Conservation (phyloP, 2,113 vertebrate species). For the Mormoops blainvillei region DNA sequence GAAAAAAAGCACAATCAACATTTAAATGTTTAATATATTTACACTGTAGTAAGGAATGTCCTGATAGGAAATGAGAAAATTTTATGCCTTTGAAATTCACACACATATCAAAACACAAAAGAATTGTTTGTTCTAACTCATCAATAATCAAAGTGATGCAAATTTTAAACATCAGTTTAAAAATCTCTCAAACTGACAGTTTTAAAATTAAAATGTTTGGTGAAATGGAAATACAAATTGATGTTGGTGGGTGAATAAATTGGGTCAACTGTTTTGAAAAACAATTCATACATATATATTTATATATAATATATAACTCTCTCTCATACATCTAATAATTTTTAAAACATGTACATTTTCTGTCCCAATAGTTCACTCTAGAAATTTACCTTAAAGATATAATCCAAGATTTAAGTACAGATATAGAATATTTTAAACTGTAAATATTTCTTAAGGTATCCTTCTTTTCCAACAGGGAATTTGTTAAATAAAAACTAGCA, state of each 20-base stretch:
- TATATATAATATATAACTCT: too few species aligned
- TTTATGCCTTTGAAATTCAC: neutral
- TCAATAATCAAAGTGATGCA: neutral
- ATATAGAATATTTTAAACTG: neutral
- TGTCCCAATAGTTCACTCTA: neutral
- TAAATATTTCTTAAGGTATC: neutral
- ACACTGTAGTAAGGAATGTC: neutral
- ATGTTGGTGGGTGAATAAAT: neutral
- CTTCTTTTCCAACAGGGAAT: neutral
- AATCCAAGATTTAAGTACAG: neutral
- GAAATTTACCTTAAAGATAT: neutral
- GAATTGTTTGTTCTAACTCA: neutral
- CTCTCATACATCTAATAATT: neutral
- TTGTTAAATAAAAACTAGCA: neutral
- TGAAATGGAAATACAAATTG: neutral
- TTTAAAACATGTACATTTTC: neutral
- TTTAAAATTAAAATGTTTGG: neutral
- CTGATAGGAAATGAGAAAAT: neutral
- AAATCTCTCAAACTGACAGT: conserved; percentile 10
- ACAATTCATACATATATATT: neutral
- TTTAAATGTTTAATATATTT: neutral
- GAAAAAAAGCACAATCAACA: neutral
- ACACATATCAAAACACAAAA: neutral
- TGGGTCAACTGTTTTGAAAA: neutral
- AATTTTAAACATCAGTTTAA: neutral